Percentiles rank a stretch among this genome's conserved stretches.
These are phyloP conservation scores for Hydropsyche betteni DNA, from an alignment of 2,888 invertebrate species.

Conservation along the genomic window DNA sequence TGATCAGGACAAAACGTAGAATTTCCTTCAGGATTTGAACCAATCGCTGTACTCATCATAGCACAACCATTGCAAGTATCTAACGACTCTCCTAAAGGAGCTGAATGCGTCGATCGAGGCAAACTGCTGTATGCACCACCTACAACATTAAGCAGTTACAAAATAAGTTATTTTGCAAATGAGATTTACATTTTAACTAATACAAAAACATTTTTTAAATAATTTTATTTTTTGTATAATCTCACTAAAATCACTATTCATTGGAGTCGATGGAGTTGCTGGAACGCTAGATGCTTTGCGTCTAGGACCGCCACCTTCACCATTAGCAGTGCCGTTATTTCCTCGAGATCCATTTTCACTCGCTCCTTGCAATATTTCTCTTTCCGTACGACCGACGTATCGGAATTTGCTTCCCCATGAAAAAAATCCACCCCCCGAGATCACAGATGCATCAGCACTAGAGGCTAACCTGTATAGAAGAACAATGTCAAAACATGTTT, in stretches of 20 bases:
- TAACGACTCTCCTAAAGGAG: conserved; percentile 66
- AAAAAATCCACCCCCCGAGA: conserved; percentile 90
- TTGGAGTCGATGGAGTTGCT: conserved; percentile 85
- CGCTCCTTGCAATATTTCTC: conserved; percentile 87
- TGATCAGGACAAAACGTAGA: conserved; percentile 68
- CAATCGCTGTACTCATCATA: conserved; percentile 65
- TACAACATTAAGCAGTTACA: conserved; percentile 30
- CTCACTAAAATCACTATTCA: conserved; percentile 75
- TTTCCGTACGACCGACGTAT: conserved; percentile 91
- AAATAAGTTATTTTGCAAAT: not conserved
- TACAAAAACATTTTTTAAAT: no score
- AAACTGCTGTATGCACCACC: conserved; percentile 82
- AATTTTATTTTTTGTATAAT: no score
- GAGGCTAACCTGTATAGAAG: conserved; percentile 74
- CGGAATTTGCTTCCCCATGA: conserved; percentile 95
- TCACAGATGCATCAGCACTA: conserved; percentile 87
- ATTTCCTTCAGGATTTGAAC: conserved; percentile 68
- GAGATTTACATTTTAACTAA: no score
- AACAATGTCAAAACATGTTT: conserved; percentile 30
- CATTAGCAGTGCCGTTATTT: conserved; percentile 68
- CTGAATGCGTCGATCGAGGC: conserved; percentile 85
- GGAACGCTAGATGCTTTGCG: conserved; percentile 88
- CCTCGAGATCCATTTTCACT: conserved; percentile 62
- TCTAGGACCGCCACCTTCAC: conserved; percentile 66
- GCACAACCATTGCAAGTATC: conserved; percentile 65